phyloP scores from a whole-genome alignment of 2,888 invertebrate species.

The Lissocephala sabroskyi region DNA sequence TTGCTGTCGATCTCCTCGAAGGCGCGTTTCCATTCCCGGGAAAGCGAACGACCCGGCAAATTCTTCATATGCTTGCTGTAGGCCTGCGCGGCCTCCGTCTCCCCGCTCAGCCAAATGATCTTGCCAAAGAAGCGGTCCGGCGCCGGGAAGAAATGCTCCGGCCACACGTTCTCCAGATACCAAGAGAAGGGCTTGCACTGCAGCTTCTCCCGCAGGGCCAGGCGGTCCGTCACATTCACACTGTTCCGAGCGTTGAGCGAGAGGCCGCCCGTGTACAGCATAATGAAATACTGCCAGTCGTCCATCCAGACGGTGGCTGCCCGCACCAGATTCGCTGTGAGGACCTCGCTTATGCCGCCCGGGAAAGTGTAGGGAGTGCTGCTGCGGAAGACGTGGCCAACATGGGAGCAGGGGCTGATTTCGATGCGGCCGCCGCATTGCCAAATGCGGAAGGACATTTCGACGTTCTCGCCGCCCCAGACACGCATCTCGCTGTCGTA shows the following conservation, averaged over 20 bases:
- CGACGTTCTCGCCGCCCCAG: constrained; percentile 99
- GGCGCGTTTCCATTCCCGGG: constrained; percentile 59
- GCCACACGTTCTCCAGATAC: constrained; percentile 97
- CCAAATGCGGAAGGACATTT: constrained; percentile 97
- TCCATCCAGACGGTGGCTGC: constrained; percentile 99
- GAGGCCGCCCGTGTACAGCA: constrained; percentile 84
- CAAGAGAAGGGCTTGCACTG: constrained; percentile 91
- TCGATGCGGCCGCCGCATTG: constrained; percentile 93
- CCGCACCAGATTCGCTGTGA: constrained; percentile 91
- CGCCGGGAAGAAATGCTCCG: constrained; percentile 95
- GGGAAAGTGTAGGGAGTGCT: constrained; percentile 96
- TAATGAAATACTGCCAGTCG: constrained; percentile 94
- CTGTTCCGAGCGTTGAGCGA: constrained; percentile 61
- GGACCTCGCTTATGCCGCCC: constrained; percentile 85
- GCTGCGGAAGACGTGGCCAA: constrained; percentile 93
- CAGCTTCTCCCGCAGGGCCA: constrained; percentile 80
- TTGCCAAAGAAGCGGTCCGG: constrained; percentile 91
- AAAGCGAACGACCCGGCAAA: constrained; percentile 55
- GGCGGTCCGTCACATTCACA: constrained; percentile 76
- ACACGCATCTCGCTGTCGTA: constrained; percentile 92
- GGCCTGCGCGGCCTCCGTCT: constrained; percentile 56
- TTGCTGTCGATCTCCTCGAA: constrained; percentile 58
- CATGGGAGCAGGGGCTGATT: constrained; percentile 93
- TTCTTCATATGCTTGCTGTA: constrained; percentile 63
- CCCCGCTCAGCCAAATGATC: constrained; percentile 74